Conservation (phyloP, 2,888 invertebrate genomes). For the Chironomus riparius region DNA sequence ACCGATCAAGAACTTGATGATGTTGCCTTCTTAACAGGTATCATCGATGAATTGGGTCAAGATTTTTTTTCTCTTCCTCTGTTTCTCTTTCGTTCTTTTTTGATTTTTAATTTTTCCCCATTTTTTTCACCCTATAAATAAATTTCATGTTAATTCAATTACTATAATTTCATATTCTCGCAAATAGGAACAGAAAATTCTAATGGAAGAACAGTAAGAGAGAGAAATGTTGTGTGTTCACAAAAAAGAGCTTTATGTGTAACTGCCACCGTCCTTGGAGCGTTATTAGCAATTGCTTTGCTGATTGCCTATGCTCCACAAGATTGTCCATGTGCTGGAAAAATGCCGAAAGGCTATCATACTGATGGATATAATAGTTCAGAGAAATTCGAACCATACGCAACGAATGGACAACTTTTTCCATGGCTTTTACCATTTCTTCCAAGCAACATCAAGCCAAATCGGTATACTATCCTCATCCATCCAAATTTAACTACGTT, state of each 20-base stretch:
- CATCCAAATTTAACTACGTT: constrained; percentile 88
- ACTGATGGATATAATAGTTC: constrained; percentile 55
- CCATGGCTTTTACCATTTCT: constrained; percentile 70
- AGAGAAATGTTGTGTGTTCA: constrained; percentile 68
- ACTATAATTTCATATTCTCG: background rate
- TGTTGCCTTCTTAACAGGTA: constrained; percentile 85
- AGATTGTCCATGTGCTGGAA: constrained; percentile 61
- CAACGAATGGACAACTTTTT: constrained; percentile 65
- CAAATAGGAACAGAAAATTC: constrained; percentile 40
- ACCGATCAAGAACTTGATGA: constrained; percentile 88
- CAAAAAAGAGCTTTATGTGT: constrained; percentile 76
- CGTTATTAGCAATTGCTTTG: constrained; percentile 72
- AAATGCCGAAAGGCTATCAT: constrained; percentile 52
- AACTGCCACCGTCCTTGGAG: constrained; percentile 66
- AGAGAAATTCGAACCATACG: constrained; percentile 54
- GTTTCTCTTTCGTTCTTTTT: too few relatives aligned
- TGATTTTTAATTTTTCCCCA: background rate
- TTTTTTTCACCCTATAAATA: constrained; percentile 16
- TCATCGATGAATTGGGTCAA: constrained; percentile 28
- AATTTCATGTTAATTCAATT: background rate
- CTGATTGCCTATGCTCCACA: constrained; percentile 86
- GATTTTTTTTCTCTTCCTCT: too few relatives aligned
- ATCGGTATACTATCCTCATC: constrained; percentile 78
- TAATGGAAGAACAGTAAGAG: constrained; percentile 41
- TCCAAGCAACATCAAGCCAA: constrained; percentile 68